A percentile compares a stretch with the other conserved stretches of the same genome.
These are phyloP conservation scores for Hydractinia echinata DNA, from an alignment of 30 jellyfish, hydroid and myxozoan genomes.

Conservation along the genomic window DNA sequence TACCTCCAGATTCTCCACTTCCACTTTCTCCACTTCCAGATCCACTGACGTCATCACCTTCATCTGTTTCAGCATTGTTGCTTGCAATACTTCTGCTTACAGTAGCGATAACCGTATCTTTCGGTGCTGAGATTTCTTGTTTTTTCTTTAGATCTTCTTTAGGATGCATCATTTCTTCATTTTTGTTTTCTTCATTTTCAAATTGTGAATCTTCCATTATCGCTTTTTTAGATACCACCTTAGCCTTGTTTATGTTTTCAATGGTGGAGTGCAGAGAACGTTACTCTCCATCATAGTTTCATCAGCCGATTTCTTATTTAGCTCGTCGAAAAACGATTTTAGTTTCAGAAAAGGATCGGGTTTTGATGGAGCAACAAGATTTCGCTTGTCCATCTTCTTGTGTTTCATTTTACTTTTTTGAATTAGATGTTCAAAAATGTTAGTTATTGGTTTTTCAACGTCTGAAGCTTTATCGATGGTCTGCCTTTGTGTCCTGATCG, in stretches of 20 bases:
- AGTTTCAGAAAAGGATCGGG: conserved; percentile 10
- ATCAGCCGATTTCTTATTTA: conserved; percentile 17
- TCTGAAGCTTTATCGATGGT: background rate
- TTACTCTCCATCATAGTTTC: background rate
- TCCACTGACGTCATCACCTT: conserved; percentile 1
- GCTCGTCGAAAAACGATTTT: conserved; percentile 16
- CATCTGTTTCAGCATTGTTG: background rate
- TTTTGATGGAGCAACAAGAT: background rate
- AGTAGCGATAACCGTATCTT: no score
- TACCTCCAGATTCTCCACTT: conserved; percentile 2
- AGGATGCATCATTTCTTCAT: no score
- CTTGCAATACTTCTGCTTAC: no score
- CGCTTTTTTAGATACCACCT: no score
- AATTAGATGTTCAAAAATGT: background rate
- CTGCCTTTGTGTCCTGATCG: no score
- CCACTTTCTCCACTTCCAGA: background rate
- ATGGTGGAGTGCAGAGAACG: no score
- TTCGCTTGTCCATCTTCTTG: background rate
- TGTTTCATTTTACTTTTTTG: background rate
- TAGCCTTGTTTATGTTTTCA: no score
- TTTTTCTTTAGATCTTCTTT: no score
- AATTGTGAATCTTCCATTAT: no score
- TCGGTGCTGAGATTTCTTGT: no score
- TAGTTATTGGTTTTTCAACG: background rate
- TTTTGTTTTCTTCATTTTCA: no score